phyloP scores from a whole-genome alignment of 2,888 invertebrate species.

The Ephialtes manifestator region DNA sequence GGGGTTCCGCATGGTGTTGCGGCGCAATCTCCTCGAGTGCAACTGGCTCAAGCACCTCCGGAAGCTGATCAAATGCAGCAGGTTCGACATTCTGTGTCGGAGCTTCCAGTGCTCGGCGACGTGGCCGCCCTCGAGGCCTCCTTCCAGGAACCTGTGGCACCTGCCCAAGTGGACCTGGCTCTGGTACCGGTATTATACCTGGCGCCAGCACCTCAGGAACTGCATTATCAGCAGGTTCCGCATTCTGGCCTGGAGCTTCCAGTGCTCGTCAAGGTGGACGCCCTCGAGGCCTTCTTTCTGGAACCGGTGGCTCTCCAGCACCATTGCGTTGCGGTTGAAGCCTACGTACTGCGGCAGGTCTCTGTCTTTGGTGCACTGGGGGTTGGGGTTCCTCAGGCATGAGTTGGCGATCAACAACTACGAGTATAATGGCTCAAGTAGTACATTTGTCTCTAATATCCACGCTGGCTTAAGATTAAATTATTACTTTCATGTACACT shows the following conservation, averaged over 20 bases:
- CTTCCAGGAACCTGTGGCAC: background rate
- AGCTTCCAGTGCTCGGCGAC: background rate
- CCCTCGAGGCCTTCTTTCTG: background rate
- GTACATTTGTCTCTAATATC: background rate
- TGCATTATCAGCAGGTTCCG: background rate
- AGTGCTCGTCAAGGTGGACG: background rate
- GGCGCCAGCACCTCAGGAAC: background rate
- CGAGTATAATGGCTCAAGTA: background rate
- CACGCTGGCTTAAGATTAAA: background rate
- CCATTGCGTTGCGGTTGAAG: background rate
- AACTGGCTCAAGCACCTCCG: no score
- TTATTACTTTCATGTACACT: slow-evolving; percentile 34
- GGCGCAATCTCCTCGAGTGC: no score
- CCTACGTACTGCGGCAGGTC: background rate
- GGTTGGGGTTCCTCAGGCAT: background rate
- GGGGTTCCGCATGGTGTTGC: no score
- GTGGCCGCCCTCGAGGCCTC: background rate
- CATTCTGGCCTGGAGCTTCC: no score
- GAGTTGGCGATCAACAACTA: background rate
- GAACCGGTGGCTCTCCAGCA: background rate
- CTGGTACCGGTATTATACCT: background rate
- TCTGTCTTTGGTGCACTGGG: background rate
- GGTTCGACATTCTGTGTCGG: no score
- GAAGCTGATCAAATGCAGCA: no score
- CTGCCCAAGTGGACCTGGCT: background rate